phyloP scores from a whole-genome alignment of 2,888 invertebrate genomes.

The Rhopalosiphum nymphaeae region DNA sequence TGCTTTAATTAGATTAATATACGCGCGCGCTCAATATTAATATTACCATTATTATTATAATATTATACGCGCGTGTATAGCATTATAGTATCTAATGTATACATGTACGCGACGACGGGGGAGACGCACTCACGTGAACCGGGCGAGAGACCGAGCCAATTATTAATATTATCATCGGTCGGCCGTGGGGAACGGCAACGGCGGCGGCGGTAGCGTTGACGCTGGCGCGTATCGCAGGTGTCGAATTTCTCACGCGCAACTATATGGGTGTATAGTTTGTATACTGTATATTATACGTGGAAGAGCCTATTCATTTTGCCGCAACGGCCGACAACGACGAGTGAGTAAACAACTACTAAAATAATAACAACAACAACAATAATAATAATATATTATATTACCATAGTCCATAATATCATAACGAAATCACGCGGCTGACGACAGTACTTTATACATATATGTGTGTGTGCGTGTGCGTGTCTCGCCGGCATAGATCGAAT shows the following conservation, averaged over 20 bases:
- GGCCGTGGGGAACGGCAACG: neutral
- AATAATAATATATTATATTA: neutral
- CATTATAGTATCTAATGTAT: neutral
- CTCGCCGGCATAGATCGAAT: neutral
- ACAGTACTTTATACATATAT: neutral
- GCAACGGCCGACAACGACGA: neutral
- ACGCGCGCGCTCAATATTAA: neutral
- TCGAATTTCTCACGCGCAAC: constrained; percentile 50
- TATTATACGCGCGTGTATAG: neutral
- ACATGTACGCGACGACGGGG: neutral
- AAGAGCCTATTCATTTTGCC: neutral
- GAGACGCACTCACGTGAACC: neutral
- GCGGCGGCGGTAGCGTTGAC: neutral
- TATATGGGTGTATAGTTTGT: constrained; percentile 22
- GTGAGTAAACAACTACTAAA: neutral
- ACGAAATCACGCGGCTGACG: neutral
- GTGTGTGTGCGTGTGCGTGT: too few species aligned
- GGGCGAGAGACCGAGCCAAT: constrained; percentile 22
- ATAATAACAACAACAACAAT: neutral
- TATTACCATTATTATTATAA: neutral
- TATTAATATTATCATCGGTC: constrained; percentile 48
- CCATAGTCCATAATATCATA: neutral
- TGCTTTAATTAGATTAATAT: constrained; percentile 24
- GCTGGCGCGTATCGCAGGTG: constrained; percentile 25
- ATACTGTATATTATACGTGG: neutral